Conservation (phyloP, 2,797 vertebrate species). For the Falco cherrug region DNA sequence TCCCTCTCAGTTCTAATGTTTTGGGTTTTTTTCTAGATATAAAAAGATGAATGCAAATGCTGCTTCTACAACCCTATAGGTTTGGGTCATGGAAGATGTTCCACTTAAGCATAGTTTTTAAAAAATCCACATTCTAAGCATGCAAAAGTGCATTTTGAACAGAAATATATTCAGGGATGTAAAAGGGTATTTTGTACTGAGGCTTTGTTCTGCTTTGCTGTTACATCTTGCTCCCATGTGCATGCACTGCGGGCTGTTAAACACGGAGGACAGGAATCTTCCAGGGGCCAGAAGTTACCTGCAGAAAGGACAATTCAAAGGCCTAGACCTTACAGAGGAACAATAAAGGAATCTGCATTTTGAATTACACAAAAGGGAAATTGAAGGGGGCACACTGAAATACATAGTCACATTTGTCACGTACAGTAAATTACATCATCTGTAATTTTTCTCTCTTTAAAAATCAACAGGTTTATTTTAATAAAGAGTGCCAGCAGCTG, state of each 20-base stretch:
- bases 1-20: background rate
- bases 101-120: background rate
- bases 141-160: background rate
- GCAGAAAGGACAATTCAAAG: background rate
- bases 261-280: accelerated
- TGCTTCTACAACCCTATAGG: background rate
- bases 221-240: background rate
- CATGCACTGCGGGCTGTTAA: accelerated
- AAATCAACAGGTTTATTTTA: conserved; percentile 54
- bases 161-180: background rate
- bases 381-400: background rate
- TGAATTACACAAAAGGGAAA: background rate
- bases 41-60: background rate
- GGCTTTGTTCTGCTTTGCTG: background rate
- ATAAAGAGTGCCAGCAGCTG: conserved; percentile 24
- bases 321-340: background rate
- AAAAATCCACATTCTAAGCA: background rate
- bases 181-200: background rate
- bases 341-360: background rate
- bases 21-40: background rate
- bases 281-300: background rate
- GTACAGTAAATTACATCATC: conserved; percentile 5
- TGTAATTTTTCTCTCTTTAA: conserved; percentile 32
- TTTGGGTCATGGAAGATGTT: background rate
- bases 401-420: background rate